Conservation (phyloP, 2,113 vertebrate species). For the Coturnix japonica region DNA sequence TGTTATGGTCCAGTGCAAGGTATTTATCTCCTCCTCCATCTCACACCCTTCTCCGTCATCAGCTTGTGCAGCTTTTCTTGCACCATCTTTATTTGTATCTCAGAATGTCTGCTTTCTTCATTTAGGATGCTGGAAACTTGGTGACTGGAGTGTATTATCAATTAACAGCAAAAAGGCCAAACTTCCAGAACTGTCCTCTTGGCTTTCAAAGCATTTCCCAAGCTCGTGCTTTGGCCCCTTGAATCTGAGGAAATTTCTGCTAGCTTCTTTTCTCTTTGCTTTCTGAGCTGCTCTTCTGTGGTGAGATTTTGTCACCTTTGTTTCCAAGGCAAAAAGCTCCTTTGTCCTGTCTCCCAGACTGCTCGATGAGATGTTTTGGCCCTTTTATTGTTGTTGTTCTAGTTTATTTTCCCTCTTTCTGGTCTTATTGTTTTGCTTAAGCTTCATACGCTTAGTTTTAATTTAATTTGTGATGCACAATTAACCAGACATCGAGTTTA, state of each 20-base stretch:
- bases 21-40: neutral
- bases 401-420: neutral
- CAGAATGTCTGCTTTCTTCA: neutral
- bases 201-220: neutral
- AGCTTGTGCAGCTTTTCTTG: neutral
- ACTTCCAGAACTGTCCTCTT: neutral
- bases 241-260: neutral
- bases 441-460: neutral
- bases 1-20: neutral
- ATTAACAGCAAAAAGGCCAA: neutral
- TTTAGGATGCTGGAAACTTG: neutral
- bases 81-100: neutral
- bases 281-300: neutral
- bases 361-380: rapidly evolving
- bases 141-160: neutral
- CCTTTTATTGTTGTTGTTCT: neutral
- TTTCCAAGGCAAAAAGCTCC: neutral
- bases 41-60: neutral
- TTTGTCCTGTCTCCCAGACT: rapidly evolving
- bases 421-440: neutral
- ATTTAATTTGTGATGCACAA: neutral
- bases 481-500: rapidly evolving
- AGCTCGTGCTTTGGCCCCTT: neutral
- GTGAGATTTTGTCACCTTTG: neutral
- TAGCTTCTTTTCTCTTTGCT: neutral